phyloP scores from a whole-genome alignment of 2,888 invertebrate species.

The Sphinx pinastri region DNA sequence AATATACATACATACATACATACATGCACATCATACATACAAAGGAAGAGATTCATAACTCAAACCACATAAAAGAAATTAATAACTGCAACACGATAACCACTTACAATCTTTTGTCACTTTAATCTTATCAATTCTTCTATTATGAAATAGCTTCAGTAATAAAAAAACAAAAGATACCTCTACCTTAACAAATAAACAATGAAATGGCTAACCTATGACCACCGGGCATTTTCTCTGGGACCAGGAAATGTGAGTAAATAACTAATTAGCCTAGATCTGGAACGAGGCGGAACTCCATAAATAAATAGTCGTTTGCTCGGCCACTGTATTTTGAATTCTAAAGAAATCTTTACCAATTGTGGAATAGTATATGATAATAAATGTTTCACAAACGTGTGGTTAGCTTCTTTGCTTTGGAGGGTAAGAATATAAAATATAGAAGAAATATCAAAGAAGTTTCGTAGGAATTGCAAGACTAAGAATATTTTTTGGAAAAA shows the following conservation, averaged over 20 bases:
- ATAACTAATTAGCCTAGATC: conserved; percentile 19
- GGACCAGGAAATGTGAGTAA: conserved; percentile 1
- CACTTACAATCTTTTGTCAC: conserved; percentile 12
- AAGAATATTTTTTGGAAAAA: no score
- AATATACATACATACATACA: not conserved
- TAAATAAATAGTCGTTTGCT: conserved; percentile 8
- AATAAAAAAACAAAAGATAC: conserved; percentile 3
- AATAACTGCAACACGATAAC: not conserved
- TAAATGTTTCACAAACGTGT: no score
- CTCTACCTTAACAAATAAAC: conserved; percentile 1
- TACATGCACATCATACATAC: no score
- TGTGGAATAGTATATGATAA: no score
- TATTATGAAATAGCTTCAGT: not conserved
- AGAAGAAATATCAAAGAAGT: no score
- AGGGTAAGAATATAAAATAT: no score
- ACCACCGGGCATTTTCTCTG: conserved; percentile 4
- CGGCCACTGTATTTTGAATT: not conserved
- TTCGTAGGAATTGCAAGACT: no score
- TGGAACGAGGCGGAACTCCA: not conserved
- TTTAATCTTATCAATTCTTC: no score
- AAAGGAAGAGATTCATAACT: not conserved
- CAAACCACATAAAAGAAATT: not conserved
- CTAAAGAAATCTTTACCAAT: not conserved
- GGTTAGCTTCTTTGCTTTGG: no score
- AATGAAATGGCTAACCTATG: conserved; percentile 21